Evolutionary conservation across 2,888 invertebrate genomes (phyloP), one percentile per base, ranked within the genome.

Genomic region (Tenthredo distinguenda): DNA sequence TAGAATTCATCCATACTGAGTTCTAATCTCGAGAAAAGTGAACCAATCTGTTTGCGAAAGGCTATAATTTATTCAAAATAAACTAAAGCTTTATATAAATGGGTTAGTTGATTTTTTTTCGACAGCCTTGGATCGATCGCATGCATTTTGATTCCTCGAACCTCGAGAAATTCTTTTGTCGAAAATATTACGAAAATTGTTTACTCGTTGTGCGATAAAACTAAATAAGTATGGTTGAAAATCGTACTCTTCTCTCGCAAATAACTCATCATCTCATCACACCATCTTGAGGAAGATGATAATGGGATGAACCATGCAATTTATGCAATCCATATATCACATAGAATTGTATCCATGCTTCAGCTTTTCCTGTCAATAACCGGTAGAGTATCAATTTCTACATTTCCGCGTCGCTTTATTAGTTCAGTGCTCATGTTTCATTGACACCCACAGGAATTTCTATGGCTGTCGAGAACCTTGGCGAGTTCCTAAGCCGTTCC

Each of bases 341-440:
- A 1, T 9, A 3, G 4, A 62, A 26, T 10, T 9, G 2, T 62
- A 9, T 21, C 10, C n/a, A 62, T 50, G 26, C 10, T 62, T n/a
- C 5, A n/a, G 7, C 62, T 62, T 26, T n/a, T 62, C 7, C 62
- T n/a, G 62, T 62, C 62, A 26, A 62, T 21, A 62, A 62, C 62
- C 9, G 62, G 9, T 2, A 21, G 21, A n/a, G 62, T 26, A 62
- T 62, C 62, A 62, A 62, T 62, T 21, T 21, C 21, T n/a, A 62
- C 10, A 62, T 26, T 21, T 62, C 21, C 1, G 21, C 2, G 21
- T 58, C 21, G 58, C 58, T 21, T n/a, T 58, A 58, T 58, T 21
- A 58, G 21, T 58, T 58, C 62, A 62, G 26, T n/a, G 62, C 21
- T 62, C 62, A n/a, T 62, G 62, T 62, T 62, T 26, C 62, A 62